Base-by-base conservation (phyloP, 2,113 vertebrate genomes). In the Cettia cetti region DNA sequence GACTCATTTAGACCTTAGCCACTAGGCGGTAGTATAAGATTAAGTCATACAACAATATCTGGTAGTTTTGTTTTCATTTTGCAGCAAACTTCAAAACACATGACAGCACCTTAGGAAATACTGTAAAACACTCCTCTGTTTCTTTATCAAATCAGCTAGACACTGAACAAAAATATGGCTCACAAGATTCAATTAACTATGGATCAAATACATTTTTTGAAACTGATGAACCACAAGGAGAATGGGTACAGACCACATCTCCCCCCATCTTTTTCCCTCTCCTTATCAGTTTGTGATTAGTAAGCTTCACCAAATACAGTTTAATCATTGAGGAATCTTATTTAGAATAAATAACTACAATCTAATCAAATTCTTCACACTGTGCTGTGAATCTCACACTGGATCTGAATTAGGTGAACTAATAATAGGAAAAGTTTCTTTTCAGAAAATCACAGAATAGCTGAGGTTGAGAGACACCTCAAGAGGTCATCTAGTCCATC, bases 21-120 rank as follows among this genome's bases (percentile, higher is more conserved):
- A 96, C 90, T 94, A 94, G 91, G 90, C 10, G 94, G 91, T 66
- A 88, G 90, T 88, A 65, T 66, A 93, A 74, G 85, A 94, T 94
- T 80, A 84, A 60, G 19, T 63, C 21, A 88, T 22, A 45, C 71
- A 21, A 80, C 64, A 74, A 11, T 37, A 83, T 30, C 14, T 1
- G 1, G 3, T 37, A 3, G 22, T 37, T 85, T 33, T 23, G 14
- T 26, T 47, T 54, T 71, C 3, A 8, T 63, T 56, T 75, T 50
- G 14, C 26, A 40, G 54, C 21, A 56, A 69, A 52, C 27, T 85
- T 82, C 10, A n/a, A 45, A 89, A 40, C 20, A n/a, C 6, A 6
- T 35, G 40, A 22, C 28, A 2, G 4, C 53, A 64, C 28, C 22
- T 0, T 15, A 61, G 39, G 44, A 49, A 37, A 75, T 40, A 52